Percentiles rank a stretch among this genome's conserved stretches.
These are phyloP conservation scores for Carcina quercana DNA, from an alignment of 2,888 invertebrate genomes.

Conservation along the genomic window DNA sequence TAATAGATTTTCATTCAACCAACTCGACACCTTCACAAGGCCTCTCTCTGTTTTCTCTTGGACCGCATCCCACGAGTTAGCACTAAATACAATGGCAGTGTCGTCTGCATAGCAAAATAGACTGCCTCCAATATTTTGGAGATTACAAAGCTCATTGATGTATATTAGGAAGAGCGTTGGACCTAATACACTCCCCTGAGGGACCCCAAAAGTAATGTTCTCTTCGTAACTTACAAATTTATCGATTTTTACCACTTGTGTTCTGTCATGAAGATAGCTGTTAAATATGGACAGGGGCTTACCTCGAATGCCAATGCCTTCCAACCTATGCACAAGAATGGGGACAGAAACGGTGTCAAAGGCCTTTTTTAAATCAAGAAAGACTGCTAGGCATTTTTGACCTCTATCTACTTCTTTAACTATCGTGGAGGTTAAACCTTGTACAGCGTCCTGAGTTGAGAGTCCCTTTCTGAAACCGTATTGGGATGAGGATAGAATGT, in stretches of 20 bases:
- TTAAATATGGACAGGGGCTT: not conserved
- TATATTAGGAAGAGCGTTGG: conserved; percentile 12
- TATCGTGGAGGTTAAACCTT: conserved; percentile 1
- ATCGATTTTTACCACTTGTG: not conserved
- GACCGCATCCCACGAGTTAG: conserved; percentile 5
- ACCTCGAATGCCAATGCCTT: conserved; percentile 1
- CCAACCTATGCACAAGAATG: conserved; percentile 1
- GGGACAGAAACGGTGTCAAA: too few species aligned
- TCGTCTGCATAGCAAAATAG: conserved; percentile 14
- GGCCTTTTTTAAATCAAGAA: too few species aligned
- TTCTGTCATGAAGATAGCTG: not conserved
- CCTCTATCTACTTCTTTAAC: conserved; percentile 3
- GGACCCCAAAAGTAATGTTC: not conserved
- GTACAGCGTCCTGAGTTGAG: conserved; percentile 7
- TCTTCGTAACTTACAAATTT: not conserved
- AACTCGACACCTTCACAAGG: conserved; percentile 1
- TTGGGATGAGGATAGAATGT: conserved; percentile 5
- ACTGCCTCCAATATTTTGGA: conserved; percentile 3
- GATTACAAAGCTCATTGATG: conserved; percentile 5
- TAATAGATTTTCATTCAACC: conserved; percentile 10
- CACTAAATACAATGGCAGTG: conserved; percentile 9
- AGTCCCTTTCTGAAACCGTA: conserved; percentile 8
- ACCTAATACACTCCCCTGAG: not conserved
- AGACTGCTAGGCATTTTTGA: too few species aligned
- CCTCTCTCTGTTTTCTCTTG: conserved; percentile 5